These are phyloP conservation scores for Melopsittacus undulatus DNA, from an alignment of 2,797 vertebrate species.

Conservation along the genomic window DNA sequence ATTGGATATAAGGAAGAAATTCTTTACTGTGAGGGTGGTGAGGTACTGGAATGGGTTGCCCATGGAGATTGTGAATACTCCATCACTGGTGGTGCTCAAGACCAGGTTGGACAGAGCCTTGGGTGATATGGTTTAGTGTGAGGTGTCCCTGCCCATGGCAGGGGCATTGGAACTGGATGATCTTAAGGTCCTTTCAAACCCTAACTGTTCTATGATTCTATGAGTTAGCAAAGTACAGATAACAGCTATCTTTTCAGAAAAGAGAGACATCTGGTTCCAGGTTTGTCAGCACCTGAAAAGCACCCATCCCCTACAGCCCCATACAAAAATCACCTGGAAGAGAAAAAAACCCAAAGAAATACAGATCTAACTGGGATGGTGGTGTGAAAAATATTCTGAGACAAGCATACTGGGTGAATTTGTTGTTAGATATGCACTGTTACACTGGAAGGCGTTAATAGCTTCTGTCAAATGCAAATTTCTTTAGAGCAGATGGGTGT, in stretches of 20 bases:
- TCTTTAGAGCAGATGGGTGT: background rate
- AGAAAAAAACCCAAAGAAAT: background rate
- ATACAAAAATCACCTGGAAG: background rate
- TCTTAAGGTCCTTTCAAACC: background rate
- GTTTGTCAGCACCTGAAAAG: background rate
- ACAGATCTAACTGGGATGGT: background rate
- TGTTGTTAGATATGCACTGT: background rate
- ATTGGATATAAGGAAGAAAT: too few relatives aligned
- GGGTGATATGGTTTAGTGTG: too few relatives aligned
- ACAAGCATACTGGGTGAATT: background rate
- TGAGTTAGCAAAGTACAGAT: background rate
- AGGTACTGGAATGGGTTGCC: too few relatives aligned
- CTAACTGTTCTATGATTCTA: background rate
- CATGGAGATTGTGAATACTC: too few relatives aligned
- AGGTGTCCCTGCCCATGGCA: background rate
- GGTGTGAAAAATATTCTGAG: background rate
- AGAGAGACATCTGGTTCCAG: background rate
- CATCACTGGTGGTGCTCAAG: too few relatives aligned
- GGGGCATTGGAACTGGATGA: background rate
- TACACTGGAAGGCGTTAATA: background rate
- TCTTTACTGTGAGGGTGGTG: too few relatives aligned
- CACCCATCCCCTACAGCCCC: fast-evolving
- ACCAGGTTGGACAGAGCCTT: too few relatives aligned
- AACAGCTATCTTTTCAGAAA: background rate
- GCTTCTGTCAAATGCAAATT: background rate